Conservation (phyloP, 1,140 invertebrate genomes). For the Bombus sibiricus region DNA sequence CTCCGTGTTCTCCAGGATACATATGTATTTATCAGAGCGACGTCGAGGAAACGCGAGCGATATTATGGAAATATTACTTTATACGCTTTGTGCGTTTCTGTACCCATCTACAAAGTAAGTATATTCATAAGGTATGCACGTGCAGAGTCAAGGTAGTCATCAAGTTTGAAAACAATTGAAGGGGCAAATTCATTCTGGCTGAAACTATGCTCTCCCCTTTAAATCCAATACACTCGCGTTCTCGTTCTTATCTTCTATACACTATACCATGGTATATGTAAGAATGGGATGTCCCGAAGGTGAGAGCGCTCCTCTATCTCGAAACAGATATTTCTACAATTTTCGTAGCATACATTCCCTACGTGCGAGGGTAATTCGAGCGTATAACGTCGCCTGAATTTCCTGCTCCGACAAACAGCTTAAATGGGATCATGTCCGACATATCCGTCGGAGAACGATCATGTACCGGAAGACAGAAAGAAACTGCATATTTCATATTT, state of each 20-base stretch:
- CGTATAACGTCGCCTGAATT: background rate
- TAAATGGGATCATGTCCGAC: background rate
- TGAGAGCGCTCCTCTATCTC: background rate
- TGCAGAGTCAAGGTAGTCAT: background rate
- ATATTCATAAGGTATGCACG: background rate
- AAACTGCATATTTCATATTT: background rate
- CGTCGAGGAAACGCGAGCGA: background rate
- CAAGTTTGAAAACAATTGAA: background rate
- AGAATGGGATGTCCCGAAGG: background rate
- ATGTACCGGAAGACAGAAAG: background rate
- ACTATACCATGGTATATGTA: background rate
- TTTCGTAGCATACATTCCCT: background rate
- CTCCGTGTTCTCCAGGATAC: background rate
- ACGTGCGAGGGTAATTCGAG: background rate
- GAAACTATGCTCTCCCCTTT: slow-evolving; percentile 16
- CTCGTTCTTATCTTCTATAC: background rate
- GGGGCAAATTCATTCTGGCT: background rate
- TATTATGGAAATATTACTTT: background rate
- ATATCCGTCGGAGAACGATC: background rate
- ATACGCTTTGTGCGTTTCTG: background rate
- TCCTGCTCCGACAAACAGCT: background rate
- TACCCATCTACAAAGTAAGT: background rate
- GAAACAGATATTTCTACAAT: slow-evolving; percentile 25
- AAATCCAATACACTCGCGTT: background rate
- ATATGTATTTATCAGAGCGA: background rate